Evolutionary conservation across 1,140 invertebrate species (phyloP).

Genomic region (Heliconius hermathena): DNA sequence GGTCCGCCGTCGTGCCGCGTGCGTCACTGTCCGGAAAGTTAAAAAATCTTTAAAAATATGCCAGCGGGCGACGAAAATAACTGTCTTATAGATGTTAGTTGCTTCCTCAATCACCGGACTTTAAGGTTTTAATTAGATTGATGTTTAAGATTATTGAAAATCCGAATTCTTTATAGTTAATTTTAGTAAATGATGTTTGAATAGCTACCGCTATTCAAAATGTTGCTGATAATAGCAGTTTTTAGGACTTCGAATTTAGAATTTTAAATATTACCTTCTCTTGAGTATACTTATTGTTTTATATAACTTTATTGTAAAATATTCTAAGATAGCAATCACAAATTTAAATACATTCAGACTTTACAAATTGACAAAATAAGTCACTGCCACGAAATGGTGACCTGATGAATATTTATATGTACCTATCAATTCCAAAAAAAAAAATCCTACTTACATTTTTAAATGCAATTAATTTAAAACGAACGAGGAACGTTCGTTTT

Average conservation of each 20-base stretch:
- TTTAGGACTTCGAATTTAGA: background rate
- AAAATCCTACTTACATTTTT: too few relatives aligned
- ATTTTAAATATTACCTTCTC: background rate
- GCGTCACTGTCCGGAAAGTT: constrained; percentile 67
- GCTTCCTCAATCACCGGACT: constrained; percentile 42
- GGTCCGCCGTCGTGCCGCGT: constrained; percentile 56
- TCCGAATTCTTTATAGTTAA: background rate
- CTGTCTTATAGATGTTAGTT: constrained; percentile 47
- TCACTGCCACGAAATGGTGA: background rate
- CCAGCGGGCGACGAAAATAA: constrained; percentile 66
- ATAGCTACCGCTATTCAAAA: too few relatives aligned
- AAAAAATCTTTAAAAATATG: constrained; percentile 57
- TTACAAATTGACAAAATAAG: background rate
- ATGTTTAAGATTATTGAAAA: background rate
- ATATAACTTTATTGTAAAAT: too few relatives aligned
- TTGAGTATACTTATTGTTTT: background rate
- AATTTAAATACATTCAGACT: too few relatives aligned
- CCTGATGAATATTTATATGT: background rate
- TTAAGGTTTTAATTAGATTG: background rate
- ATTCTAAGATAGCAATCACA: too few relatives aligned
- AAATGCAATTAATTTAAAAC: too few relatives aligned
- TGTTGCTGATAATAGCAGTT: background rate
- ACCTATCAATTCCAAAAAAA: too few relatives aligned
- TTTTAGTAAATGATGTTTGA: background rate
- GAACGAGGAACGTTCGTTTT: too few relatives aligned